phyloP scores from a whole-genome alignment of 1,140 invertebrate genomes.

The Panagrolaimus sp. region DNA sequence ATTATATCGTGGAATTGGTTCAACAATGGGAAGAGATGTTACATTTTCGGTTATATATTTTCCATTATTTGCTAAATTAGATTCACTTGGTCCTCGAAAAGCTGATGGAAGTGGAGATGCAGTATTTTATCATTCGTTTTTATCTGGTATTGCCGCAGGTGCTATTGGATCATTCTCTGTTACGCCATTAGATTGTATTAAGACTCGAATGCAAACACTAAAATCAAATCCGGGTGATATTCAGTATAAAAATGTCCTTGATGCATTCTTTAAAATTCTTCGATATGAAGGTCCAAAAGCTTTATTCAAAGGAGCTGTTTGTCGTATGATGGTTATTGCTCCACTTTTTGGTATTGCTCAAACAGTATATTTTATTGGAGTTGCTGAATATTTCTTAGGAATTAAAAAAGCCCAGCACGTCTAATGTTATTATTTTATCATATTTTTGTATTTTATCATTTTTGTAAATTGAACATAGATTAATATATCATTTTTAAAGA shows the following conservation, averaged over 20 bases:
- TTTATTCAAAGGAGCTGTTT: slow-evolving; percentile 94
- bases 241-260: slow-evolving; percentile 77
- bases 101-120: slow-evolving; percentile 67
- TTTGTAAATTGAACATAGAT: too few species aligned
- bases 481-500: too few species aligned
- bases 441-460: too few species aligned
- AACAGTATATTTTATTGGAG: slow-evolving; percentile 92
- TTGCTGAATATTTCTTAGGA: slow-evolving; percentile 80
- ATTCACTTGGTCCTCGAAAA: slow-evolving; percentile 66
- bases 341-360: slow-evolving; percentile 98
- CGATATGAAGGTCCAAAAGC: slow-evolving; percentile 82
- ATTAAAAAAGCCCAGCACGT: slow-evolving; percentile 45
- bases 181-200: slow-evolving; percentile 91
- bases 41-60: slow-evolving; percentile 97
- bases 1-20: slow-evolving; percentile 85
- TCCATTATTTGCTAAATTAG: slow-evolving; percentile 88
- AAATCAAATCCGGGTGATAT: slow-evolving; percentile 78
- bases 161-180: slow-evolving; percentile 80
- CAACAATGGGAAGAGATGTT: slow-evolving; percentile 85
- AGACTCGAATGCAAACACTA: slow-evolving; percentile 88
- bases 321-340: slow-evolving; percentile 95
- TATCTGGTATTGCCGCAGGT: slow-evolving; percentile 80
- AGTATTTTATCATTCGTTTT: slow-evolving; percentile 83
- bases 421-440: neutral
- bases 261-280: slow-evolving; percentile 82